Evolutionary conservation across 2,888 invertebrate genomes (phyloP).

Genomic region (Notodonta dromedarius): DNA sequence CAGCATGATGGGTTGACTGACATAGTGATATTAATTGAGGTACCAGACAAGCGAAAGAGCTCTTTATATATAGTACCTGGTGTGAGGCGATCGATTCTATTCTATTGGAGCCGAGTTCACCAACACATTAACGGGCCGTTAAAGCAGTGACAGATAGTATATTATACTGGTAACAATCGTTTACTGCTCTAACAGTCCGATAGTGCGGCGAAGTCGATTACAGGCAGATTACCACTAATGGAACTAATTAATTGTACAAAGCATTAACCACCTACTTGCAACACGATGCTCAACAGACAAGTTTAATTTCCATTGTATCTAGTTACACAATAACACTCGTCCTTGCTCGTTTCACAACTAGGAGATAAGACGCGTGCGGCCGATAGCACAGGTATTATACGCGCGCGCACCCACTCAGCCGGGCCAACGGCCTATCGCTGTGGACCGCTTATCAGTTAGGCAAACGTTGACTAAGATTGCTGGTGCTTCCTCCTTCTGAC

Average conservation of each 20-base stretch:
- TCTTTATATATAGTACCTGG: no score
- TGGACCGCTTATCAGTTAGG: constrained; percentile 26
- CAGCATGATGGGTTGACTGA: no score
- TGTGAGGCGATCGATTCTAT: no score
- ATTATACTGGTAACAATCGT: no score
- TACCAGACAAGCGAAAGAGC: no score
- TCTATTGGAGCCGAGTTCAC: no score
- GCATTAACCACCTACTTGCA: background rate
- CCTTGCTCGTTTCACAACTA: constrained; percentile 39
- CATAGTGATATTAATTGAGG: no score
- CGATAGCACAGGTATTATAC: constrained; percentile 41
- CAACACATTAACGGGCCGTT: no score
- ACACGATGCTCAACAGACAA: constrained; percentile 11
- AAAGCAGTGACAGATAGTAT: no score
- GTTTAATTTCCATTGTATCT: constrained; percentile 17
- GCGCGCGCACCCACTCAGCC: constrained; percentile 24
- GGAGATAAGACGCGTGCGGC: constrained; percentile 42
- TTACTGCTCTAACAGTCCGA: no score
- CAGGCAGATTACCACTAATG: no score
- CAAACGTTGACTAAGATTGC: constrained; percentile 11
- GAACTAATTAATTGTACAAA: background rate
- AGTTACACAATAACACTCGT: constrained; percentile 20
- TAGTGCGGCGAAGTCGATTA: no score
- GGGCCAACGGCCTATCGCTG: constrained; percentile 39
- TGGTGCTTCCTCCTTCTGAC: constrained; percentile 12